Percentiles rank a stretch among this genome's conserved stretches.
Evolutionary conservation across 2,797 vertebrate genomes (phyloP).

Genomic region (Leptatherina wallacei): DNA sequence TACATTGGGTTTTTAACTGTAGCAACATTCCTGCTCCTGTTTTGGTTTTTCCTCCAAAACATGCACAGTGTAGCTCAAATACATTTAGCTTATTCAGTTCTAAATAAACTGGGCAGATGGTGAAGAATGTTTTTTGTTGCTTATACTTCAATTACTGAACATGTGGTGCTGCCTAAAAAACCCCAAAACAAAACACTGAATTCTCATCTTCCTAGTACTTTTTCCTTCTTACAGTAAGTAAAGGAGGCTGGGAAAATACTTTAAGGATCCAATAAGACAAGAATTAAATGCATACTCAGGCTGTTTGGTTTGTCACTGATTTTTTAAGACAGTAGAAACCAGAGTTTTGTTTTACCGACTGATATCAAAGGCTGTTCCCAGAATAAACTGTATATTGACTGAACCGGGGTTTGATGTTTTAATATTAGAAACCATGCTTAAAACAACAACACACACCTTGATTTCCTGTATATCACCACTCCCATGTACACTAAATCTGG

Average conservation of each 20-base stretch:
- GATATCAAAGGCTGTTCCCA: conserved; percentile 39
- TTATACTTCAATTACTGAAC: neutral
- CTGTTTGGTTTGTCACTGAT: conserved; percentile 44
- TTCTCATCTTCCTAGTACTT: neutral
- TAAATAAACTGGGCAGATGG: no score
- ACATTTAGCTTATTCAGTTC: no score
- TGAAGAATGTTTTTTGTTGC: no score
- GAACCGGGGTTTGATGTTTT: conserved; percentile 50
- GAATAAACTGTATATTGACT: conserved; percentile 9
- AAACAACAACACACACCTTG: conserved; percentile 21
- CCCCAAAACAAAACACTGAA: neutral
- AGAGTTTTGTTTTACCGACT: conserved; percentile 28
- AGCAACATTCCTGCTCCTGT: neutral
- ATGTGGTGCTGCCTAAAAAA: neutral
- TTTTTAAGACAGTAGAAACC: conserved; percentile 57
- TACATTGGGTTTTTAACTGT: neutral
- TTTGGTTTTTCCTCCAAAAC: no score
- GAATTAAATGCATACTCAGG: conserved; percentile 5
- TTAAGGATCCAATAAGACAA: conserved; percentile 11
- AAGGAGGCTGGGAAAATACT: neutral
- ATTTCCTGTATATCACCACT: conserved; percentile 29
- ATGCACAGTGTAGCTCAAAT: no score
- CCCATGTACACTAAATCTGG: conserved; percentile 16
- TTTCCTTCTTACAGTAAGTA: neutral
- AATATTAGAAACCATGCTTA: conserved; percentile 48